A percentile compares a stretch with the other conserved stretches of the same genome.
phyloP scores from a whole-genome alignment of 2,888 invertebrate genomes.

The Chymomyza amoena region DNA sequence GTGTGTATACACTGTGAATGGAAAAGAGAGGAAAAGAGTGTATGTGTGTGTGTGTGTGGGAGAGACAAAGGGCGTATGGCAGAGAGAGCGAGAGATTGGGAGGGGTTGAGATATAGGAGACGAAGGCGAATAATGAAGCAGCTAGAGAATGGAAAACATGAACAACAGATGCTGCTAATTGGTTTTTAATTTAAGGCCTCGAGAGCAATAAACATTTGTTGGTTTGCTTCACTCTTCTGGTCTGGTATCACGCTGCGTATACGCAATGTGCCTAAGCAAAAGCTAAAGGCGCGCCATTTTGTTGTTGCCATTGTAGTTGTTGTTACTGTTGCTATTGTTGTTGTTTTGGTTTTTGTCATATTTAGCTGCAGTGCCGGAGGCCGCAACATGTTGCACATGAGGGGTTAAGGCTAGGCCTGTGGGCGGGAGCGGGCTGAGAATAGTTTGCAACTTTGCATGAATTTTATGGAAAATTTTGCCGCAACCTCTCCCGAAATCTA shows the following conservation, averaged over 20 bases:
- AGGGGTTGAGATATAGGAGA: background rate
- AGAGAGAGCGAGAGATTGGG: background rate
- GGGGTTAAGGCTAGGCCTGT: background rate
- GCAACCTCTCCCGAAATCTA: background rate
- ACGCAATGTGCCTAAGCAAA: background rate
- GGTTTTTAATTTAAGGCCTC: slow-evolving; percentile 61
- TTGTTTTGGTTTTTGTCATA: background rate
- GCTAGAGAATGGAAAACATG: slow-evolving; percentile 48
- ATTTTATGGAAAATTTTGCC: background rate
- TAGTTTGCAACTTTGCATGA: background rate
- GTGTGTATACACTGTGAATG: background rate
- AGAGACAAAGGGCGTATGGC: background rate
- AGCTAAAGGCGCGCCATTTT: background rate
- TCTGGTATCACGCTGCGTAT: background rate
- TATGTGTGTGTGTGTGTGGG: too few species aligned
- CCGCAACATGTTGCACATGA: background rate
- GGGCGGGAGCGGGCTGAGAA: background rate
- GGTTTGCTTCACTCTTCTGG: background rate
- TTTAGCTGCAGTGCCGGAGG: background rate
- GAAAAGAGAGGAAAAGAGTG: too few species aligned
- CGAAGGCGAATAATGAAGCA: slow-evolving; percentile 44
- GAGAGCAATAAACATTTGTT: slow-evolving; percentile 53
- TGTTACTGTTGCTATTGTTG: too few species aligned
- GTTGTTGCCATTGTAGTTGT: background rate
- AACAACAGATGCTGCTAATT: slow-evolving; percentile 58